Conservation (phyloP, 2,888 invertebrate species). For the Drosophila kanekoi region DNA sequence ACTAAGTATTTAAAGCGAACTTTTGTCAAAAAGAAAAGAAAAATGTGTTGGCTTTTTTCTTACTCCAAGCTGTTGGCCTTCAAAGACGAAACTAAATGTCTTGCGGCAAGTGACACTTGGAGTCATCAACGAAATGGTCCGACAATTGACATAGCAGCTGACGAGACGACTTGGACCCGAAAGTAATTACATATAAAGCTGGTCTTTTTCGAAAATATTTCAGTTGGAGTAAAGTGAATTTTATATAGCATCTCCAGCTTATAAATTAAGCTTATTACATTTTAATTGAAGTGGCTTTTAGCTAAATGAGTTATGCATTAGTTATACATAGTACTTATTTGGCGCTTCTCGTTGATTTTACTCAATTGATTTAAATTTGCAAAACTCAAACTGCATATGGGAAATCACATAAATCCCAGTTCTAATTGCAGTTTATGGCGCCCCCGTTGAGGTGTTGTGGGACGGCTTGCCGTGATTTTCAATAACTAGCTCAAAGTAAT, state of each 20-base stretch:
- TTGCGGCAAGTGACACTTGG: conserved; percentile 26
- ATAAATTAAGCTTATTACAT: conserved; percentile 14
- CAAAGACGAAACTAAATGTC: conserved; percentile 27
- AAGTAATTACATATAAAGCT: conserved; percentile 41
- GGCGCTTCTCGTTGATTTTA: neutral
- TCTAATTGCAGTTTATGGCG: conserved; percentile 9
- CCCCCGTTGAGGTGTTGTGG: neutral
- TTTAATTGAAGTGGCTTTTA: conserved; percentile 39
- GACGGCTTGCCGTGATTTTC: neutral
- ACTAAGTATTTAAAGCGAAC: neutral
- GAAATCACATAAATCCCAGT: conserved; percentile 4
- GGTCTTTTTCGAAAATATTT: neutral
- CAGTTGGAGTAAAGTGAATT: conserved; percentile 5
- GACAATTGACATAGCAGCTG: conserved; percentile 61
- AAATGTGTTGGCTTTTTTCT: neutral
- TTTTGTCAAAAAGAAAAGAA: neutral
- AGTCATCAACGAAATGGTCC: conserved; percentile 18
- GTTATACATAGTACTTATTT: neutral
- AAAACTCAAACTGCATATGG: neutral
- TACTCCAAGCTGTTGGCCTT: conserved; percentile 13
- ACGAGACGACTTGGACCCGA: conserved; percentile 31
- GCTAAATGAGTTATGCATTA: conserved; percentile 43
- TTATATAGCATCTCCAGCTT: conserved; percentile 4
- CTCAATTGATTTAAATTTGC: conserved; percentile 1
- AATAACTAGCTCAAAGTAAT: conserved; percentile 14